phyloP scores from a whole-genome alignment of 1,140 invertebrate species.

The Pristionchus pacificus region DNA sequence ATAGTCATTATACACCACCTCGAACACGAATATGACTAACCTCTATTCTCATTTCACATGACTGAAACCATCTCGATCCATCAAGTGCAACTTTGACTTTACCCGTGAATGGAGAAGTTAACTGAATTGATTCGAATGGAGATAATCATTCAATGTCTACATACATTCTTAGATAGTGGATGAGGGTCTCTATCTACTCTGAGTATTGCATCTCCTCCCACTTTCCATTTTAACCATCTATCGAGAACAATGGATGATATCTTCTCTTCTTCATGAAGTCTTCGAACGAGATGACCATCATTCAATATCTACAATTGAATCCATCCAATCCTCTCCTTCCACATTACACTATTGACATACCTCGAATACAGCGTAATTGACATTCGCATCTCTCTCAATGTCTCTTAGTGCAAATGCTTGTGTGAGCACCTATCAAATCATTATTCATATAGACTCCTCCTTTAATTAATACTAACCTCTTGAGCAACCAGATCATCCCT shows the following conservation, averaged over 20 bases:
- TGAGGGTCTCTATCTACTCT: not conserved
- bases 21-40: not conserved
- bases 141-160: not conserved
- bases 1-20: not conserved
- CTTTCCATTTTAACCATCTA: not conserved
- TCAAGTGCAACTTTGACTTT: not conserved
- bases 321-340: slow-evolving; percentile 9
- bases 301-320: not conserved
- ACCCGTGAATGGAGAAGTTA: not conserved
- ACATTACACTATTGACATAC: slow-evolving; percentile 7
- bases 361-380: slow-evolving; percentile 35
- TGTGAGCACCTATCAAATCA: slow-evolving; percentile 2
- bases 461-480: slow-evolving; percentile 3
- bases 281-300: slow-evolving; percentile 8
- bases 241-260: not conserved
- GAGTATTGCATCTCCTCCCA: not conserved
- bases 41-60: not conserved
- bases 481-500: slow-evolving; percentile 24
- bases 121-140: not conserved
- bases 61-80: not conserved
- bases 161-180: not conserved
- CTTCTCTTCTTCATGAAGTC: not conserved
- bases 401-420: not conserved
- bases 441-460: not conserved
- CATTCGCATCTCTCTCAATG: not conserved